Evolutionary conservation across 2,113 vertebrate species (phyloP).

Genomic region (Macrotis lagotis): DNA sequence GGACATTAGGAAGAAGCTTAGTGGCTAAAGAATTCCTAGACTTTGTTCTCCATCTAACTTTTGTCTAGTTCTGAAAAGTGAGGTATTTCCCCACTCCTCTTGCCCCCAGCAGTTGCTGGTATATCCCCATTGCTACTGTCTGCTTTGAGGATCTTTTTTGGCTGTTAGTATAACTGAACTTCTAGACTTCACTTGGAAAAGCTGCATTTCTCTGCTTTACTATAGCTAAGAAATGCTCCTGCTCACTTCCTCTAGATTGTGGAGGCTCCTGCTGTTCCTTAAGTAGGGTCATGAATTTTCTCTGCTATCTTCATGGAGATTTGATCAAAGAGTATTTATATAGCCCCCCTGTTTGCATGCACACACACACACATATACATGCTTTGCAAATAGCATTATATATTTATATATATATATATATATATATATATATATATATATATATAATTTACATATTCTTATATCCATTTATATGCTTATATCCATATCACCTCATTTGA

Average conservation of each 20-base stretch:
- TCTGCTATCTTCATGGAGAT: not conserved
- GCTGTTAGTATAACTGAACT: not conserved
- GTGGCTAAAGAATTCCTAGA: conserved; percentile 2
- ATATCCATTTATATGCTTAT: not conserved
- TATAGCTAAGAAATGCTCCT: not conserved
- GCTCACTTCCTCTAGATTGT: not conserved
- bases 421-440: too few species aligned
- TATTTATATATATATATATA: too few species aligned
- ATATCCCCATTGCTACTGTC: not conserved
- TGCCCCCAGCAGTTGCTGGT: not conserved
- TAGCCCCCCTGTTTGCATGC: not conserved
- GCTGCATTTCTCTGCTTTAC: not conserved
- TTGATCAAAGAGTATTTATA: not conserved
- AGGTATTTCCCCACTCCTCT: conserved; percentile 13
- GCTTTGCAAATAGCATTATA: not conserved
- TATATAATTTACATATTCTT: not conserved
- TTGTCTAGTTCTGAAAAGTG: conserved; percentile 35
- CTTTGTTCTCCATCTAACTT: conserved; percentile 32
- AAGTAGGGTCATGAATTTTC: not conserved
- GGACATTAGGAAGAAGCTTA: not conserved
- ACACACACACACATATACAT: not conserved
- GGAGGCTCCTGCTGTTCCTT: not conserved
- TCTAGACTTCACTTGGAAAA: not conserved
- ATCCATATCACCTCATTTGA: not conserved
- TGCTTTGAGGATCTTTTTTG: not conserved